These are phyloP conservation scores for Crotalus helleri DNA, from an alignment of 2,113 vertebrate species.

Conservation along the genomic window DNA sequence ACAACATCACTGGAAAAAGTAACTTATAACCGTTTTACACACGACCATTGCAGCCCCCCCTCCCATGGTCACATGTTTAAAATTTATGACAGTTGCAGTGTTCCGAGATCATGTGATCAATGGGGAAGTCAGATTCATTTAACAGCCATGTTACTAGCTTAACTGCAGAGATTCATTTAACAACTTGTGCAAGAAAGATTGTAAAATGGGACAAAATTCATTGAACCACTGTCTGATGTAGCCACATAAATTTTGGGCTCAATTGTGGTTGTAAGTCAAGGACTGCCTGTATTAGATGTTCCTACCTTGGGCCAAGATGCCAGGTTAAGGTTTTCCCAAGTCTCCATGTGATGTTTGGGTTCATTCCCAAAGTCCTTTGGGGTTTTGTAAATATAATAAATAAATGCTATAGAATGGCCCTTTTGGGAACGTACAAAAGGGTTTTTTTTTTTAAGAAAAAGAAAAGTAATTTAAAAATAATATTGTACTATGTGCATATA, in stretches of 20 bases:
- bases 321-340: background rate
- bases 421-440: background rate
- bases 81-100: background rate
- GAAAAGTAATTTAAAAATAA: background rate
- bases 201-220: no score
- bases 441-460: no score
- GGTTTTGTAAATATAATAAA: background rate
- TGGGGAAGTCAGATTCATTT: no score
- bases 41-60: background rate
- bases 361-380: background rate
- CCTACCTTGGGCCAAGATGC: background rate
- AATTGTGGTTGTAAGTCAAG: no score
- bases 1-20: background rate
- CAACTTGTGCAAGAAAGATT: no score
- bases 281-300: background rate
- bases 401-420: background rate
- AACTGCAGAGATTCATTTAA: no score
- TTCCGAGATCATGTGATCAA: background rate
- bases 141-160: no score
- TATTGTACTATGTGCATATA: background rate
- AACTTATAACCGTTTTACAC: background rate
- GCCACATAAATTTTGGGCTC: no score
- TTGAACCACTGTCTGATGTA: no score
- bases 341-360: background rate
- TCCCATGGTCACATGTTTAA: background rate